phyloP scores from a whole-genome alignment of 2,797 vertebrate genomes.

The Tragopan temminckii region DNA sequence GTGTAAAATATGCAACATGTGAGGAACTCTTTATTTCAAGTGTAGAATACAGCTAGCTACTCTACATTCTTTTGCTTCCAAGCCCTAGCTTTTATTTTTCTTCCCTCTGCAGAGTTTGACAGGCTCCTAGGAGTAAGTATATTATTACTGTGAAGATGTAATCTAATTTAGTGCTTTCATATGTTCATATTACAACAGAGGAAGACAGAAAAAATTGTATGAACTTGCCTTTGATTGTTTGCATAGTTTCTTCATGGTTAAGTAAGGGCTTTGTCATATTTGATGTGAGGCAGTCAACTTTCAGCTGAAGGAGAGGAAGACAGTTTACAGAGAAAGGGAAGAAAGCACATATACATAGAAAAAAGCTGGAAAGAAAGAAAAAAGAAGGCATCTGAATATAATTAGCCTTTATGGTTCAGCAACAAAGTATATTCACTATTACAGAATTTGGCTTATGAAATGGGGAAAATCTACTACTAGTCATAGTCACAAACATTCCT shows the following conservation, averaged over 20 bases:
- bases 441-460: background rate
- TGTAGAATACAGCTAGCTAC: background rate
- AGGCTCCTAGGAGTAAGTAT: background rate
- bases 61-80: background rate
- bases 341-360: background rate
- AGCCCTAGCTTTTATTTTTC: background rate
- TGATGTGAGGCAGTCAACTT: background rate
- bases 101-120: background rate
- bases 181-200: background rate
- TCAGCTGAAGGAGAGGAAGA: background rate
- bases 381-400: background rate
- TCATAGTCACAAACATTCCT: background rate
- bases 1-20: background rate
- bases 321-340: background rate
- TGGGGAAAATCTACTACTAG: background rate
- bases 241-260: background rate
- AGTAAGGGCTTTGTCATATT: background rate
- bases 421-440: background rate
- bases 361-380: background rate
- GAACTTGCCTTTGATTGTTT: background rate
- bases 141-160: background rate
- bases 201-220: background rate
- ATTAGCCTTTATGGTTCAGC: background rate
- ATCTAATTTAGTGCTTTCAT: background rate
- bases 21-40: background rate